Conservation (phyloP, 2,113 vertebrate genomes). For the Hystrix cristata region DNA sequence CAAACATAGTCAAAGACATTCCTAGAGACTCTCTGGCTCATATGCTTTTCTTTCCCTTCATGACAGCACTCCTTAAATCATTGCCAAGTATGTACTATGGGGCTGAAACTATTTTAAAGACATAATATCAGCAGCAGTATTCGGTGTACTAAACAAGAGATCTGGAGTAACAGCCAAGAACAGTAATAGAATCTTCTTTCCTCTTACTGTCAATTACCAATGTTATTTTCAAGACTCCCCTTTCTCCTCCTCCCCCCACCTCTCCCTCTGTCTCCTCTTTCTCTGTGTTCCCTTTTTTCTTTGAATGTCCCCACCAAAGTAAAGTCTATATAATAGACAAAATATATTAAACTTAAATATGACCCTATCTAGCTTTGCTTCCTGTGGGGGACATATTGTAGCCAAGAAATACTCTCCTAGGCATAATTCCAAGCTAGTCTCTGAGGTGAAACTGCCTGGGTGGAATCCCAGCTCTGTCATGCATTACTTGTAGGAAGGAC, state of each 20-base stretch:
- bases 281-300: constrained; percentile 22
- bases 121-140: constrained; percentile 18
- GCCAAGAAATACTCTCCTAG: not conserved
- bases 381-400: not conserved
- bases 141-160: constrained; percentile 60
- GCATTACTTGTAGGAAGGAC: not conserved
- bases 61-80: constrained; percentile 69
- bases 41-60: constrained; percentile 61
- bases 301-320: constrained; percentile 20
- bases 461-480: not conserved
- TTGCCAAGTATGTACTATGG: constrained; percentile 36
- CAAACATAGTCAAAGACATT: constrained; percentile 49
- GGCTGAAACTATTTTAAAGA: constrained; percentile 60
- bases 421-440: not conserved
- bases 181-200: constrained; percentile 49
- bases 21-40: constrained; percentile 32
- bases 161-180: constrained; percentile 41
- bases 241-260: not conserved
- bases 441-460: not conserved
- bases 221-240: not conserved
- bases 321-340: not conserved
- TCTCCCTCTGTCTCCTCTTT: not conserved
- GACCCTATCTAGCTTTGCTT: constrained; percentile 36
- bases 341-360: constrained; percentile 13
- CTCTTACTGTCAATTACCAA: not conserved